Conservation (phyloP, 2,888 invertebrate species). For the Habrosyne pyritoides region DNA sequence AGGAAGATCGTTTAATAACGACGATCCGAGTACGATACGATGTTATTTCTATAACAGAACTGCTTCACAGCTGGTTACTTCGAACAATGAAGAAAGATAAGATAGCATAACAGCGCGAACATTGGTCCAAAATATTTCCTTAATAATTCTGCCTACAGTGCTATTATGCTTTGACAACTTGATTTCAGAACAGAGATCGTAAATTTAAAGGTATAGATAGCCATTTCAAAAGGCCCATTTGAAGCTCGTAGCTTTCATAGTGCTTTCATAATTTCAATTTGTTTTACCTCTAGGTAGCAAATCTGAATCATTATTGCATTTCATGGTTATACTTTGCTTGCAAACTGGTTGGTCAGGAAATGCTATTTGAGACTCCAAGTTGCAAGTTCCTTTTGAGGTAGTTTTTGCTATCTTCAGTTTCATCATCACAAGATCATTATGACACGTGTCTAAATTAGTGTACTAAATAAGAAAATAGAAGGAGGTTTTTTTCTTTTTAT, state of each 20-base stretch:
- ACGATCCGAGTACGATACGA: constrained; percentile 32
- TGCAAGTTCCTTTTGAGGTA: too few species aligned
- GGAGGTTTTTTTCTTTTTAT: too few species aligned
- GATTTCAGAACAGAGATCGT: constrained; percentile 7
- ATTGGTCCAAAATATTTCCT: not conserved
- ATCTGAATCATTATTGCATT: not conserved
- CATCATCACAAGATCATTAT: too few species aligned
- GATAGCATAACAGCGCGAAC: not conserved
- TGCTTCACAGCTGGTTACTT: not conserved
- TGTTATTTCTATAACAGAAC: not conserved
- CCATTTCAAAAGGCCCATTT: not conserved
- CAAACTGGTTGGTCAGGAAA: too few species aligned
- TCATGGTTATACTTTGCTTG: too few species aligned
- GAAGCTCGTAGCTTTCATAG: not conserved
- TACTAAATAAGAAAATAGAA: too few species aligned
- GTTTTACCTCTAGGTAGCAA: not conserved
- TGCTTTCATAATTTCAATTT: not conserved
- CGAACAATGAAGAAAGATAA: not conserved
- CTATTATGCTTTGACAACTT: constrained; percentile 9
- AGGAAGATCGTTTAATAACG: constrained; percentile 16
- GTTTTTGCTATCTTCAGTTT: too few species aligned
- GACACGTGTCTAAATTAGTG: too few species aligned
- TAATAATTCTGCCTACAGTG: not conserved
- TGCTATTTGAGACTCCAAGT: too few species aligned
- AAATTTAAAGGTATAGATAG: not conserved